Evolutionary conservation across 2,113 vertebrate genomes (phyloP), one percentile per base, ranked within the genome.

Genomic region (Procavia capensis): DNA sequence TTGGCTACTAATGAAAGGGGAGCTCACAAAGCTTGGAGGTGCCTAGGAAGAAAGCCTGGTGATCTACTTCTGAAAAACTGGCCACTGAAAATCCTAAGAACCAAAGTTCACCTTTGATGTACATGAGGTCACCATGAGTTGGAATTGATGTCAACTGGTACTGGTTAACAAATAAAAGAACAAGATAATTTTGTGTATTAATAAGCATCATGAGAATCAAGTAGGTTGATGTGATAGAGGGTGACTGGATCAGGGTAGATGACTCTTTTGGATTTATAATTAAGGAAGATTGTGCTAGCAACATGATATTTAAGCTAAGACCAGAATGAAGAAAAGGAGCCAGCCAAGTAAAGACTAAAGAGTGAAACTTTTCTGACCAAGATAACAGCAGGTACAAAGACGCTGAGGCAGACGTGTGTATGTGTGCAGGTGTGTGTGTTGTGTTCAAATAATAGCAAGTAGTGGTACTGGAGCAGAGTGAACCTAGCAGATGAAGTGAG

Each of bases 171-270:
- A 19, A 64, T 43, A 9, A 57, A 93, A 70, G 22, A 54, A 64
- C 10, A 88, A 57, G 41, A 36, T 59, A n/a, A 47, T 78, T 93
- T 72, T 39, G 41, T 47, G 5, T 54, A 47, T 34, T 31, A 17
- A 45, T 59, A 79, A 34, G 4, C 50, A 54, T 34, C 64, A 82
- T 66, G 50, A 82, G 85, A 78, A 78, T 84, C n/a, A 85, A 88
- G 64, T 41, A 47, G 41, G 54, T 29, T 89, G 6, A 8, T 29
- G 29, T 63, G 41, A 50, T 76, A 45, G 70, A 59, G 50, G 6
- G 45, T 91, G 43, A 78, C 6, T 29, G 8, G 1, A 16, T 9
- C 47, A 22, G 17, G 16, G 6, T 3, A 72, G 34, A 7, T 74
- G 57, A 90, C 63, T 81, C 36, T 41, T 39, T 74, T 90, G 63